These are phyloP conservation scores for Habropoda laboriosa DNA, from an alignment of 1,140 invertebrate genomes.

Conservation along the genomic window DNA sequence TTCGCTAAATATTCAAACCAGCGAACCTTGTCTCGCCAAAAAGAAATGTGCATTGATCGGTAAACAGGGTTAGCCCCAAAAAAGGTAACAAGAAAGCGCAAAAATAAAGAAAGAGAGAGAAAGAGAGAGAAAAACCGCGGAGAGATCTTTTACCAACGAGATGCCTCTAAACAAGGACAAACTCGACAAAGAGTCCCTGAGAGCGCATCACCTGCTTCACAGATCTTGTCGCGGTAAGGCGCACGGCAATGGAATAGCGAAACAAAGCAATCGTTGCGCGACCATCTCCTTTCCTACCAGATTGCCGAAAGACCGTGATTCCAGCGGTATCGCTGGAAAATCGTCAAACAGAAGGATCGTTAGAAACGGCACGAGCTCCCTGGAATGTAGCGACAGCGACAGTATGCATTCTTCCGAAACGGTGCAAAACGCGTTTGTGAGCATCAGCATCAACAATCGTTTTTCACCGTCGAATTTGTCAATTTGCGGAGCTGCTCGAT, in stretches of 20 bases:
- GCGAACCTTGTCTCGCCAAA: no score
- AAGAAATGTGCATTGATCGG: no score
- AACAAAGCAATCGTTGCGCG: conserved; percentile 69
- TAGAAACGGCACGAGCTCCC: conserved; percentile 83
- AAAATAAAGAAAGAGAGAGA: background rate
- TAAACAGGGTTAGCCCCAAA: no score
- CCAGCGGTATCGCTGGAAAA: background rate
- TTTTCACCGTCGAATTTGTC: background rate
- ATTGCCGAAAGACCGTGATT: background rate
- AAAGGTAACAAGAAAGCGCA: no score
- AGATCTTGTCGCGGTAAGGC: conserved; percentile 87
- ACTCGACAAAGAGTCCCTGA: conserved; percentile 69
- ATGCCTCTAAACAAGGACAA: conserved; percentile 83
- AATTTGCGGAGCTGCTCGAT: no score
- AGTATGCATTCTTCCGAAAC: conserved; percentile 81
- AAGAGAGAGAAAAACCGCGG: background rate
- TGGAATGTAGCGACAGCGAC: conserved; percentile 83
- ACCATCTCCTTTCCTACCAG: conserved; percentile 12
- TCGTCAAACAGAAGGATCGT: conserved; percentile 67
- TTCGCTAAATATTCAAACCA: no score
- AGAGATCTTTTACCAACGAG: conserved; percentile 1
- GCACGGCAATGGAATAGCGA: conserved; percentile 85
- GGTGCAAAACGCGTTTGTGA: conserved; percentile 36
- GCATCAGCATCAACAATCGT: no score
- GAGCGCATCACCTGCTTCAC: conserved; percentile 83